Evolutionary conservation across 2,113 vertebrate genomes (phyloP).

Genomic region (Sander lucioperca): DNA sequence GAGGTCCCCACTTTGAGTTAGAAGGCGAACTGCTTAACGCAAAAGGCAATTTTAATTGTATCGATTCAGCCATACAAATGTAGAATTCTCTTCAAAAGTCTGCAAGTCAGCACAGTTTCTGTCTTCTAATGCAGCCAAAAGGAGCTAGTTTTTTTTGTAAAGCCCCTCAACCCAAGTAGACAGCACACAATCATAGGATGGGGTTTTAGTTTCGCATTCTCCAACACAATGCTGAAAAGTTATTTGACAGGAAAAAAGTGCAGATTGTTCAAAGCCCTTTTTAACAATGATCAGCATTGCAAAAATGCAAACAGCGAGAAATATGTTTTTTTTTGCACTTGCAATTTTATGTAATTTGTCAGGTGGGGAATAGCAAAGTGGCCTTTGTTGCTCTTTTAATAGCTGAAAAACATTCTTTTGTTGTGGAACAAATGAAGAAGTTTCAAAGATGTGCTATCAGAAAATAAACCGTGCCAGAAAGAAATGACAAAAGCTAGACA

Average conservation of each 20-base stretch:
- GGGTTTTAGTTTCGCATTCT: slow-evolving; percentile 80
- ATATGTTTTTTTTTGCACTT: slow-evolving; percentile 71
- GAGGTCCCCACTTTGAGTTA: slow-evolving; percentile 86
- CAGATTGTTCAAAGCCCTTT: slow-evolving; percentile 79
- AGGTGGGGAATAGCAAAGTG: slow-evolving; percentile 46
- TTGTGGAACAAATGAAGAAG: slow-evolving; percentile 51
- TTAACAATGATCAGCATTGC: slow-evolving; percentile 82
- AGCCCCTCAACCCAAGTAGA: slow-evolving; percentile 74
- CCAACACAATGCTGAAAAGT: slow-evolving; percentile 84
- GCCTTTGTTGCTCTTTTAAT: slow-evolving; percentile 67
- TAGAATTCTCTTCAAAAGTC: slow-evolving; percentile 83
- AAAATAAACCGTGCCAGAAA: slow-evolving; percentile 39
- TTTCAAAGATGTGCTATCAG: slow-evolving; percentile 59
- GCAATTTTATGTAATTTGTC: slow-evolving; percentile 75
- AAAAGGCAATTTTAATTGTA: slow-evolving; percentile 87
- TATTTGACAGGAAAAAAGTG: slow-evolving; percentile 74
- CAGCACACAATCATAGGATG: slow-evolving; percentile 77
- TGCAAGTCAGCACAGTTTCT: slow-evolving; percentile 84
- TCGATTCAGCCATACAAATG: slow-evolving; percentile 87
- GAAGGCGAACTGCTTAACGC: slow-evolving; percentile 80
- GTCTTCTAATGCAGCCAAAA: slow-evolving; percentile 81
- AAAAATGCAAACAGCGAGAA: slow-evolving; percentile 77
- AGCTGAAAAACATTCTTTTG: slow-evolving; percentile 59
- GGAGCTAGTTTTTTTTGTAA: slow-evolving; percentile 82
- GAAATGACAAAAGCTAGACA: slow-evolving; percentile 51